These are phyloP conservation scores for Lophotis ruficrista DNA, from an alignment of 2,113 vertebrate species.

Conservation along the genomic window DNA sequence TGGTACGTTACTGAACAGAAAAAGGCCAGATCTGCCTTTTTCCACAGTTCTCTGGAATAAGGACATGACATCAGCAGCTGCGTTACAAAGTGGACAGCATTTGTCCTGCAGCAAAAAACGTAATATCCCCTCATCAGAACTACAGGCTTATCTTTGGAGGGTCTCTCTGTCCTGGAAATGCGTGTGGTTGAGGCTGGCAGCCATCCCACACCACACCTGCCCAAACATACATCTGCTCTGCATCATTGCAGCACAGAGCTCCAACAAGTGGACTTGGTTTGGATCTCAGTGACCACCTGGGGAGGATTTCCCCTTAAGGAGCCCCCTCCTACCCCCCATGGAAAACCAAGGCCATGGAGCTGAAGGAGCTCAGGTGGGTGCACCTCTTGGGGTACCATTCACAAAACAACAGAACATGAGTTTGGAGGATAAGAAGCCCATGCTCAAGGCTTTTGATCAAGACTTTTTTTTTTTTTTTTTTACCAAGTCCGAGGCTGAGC, in stretches of 20 bases:
- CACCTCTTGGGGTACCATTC: not conserved
- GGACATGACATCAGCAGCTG: constrained; percentile 2
- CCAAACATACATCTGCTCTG: constrained; percentile 2
- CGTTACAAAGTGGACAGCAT: rapidly evolving
- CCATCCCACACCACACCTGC: not conserved
- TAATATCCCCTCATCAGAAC: not conserved
- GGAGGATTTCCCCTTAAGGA: not conserved
- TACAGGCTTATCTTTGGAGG: not conserved
- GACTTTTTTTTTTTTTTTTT: not conserved
- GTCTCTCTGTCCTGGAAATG: not conserved
- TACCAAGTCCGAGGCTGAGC: not conserved
- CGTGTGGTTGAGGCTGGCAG: not conserved
- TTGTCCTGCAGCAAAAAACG: not conserved
- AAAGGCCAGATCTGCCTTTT: not conserved
- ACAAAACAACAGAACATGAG: rapidly evolving
- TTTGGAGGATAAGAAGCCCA: not conserved
- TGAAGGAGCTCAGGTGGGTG: not conserved
- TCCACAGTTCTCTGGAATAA: not conserved
- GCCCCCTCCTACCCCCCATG: rapidly evolving
- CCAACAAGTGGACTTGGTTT: not conserved
- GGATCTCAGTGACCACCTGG: not conserved
- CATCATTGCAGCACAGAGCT: not conserved
- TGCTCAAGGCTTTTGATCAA: not conserved
- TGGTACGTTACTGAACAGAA: not conserved
- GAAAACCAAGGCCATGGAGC: not conserved